Evolutionary conservation across 2,888 invertebrate species (phyloP).

Genomic region (Rhopalosiphum nymphaeae): DNA sequence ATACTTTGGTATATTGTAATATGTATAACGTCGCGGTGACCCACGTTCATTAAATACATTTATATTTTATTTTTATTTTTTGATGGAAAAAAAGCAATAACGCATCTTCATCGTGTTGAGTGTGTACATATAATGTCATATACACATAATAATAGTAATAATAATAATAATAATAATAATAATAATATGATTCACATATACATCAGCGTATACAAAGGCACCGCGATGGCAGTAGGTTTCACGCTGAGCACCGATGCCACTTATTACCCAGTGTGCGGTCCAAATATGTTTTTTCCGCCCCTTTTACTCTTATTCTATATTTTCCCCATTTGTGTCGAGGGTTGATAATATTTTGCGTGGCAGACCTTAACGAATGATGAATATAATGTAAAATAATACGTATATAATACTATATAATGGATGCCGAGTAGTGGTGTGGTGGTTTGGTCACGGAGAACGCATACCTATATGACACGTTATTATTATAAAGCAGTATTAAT

Average conservation of each 20-base stretch:
- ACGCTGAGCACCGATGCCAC: slow-evolving; percentile 52
- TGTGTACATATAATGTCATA: not conserved
- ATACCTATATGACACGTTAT: not conserved
- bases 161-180: not conserved
- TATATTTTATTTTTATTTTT: not conserved
- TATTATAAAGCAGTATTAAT: not conserved
- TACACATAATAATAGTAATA: not conserved
- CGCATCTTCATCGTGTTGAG: not conserved
- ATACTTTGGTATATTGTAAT: not conserved
- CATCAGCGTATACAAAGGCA: not conserved
- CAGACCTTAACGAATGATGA: slow-evolving; percentile 44
- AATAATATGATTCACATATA: slow-evolving; percentile 14
- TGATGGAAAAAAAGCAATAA: not conserved
- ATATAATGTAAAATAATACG: not conserved
- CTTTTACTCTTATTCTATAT: slow-evolving; percentile 14
- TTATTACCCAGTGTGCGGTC: slow-evolving; percentile 52
- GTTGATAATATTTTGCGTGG: slow-evolving; percentile 14
- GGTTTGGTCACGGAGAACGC: not conserved
- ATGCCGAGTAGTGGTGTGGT: not conserved
- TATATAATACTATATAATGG: not conserved
- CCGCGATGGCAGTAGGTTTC: slow-evolving; percentile 4
- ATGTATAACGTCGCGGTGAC: not conserved
- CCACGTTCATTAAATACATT: slow-evolving; percentile 31
- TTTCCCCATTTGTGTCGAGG: not conserved
- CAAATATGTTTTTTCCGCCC: slow-evolving; percentile 42